These are phyloP conservation scores for Cathartes aura DNA, from an alignment of 2,113 vertebrate species.

Conservation along the genomic window DNA sequence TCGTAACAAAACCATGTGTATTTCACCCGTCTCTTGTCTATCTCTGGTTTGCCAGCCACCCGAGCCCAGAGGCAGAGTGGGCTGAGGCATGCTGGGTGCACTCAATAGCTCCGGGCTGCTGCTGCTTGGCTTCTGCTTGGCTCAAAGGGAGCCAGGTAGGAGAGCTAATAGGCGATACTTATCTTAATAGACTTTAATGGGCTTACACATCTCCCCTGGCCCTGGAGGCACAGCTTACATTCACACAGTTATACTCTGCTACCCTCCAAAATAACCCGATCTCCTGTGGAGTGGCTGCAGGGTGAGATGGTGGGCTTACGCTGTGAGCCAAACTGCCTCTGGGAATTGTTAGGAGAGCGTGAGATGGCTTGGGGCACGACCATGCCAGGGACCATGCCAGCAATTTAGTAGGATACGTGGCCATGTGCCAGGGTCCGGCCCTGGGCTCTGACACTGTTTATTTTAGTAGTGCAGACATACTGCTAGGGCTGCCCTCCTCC, in stretches of 20 bases:
- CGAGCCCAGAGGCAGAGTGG: background rate
- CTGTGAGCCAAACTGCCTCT: background rate
- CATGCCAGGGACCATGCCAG: background rate
- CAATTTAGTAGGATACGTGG: background rate
- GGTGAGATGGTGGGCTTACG: background rate
- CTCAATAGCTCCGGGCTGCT: background rate
- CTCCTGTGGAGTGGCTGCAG: background rate
- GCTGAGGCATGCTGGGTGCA: background rate
- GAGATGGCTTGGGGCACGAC: background rate
- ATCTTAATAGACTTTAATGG: background rate
- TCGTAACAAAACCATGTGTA: background rate
- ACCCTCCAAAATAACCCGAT: accelerated
- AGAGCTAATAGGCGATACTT: background rate
- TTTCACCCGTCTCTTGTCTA: accelerated
- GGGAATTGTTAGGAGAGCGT: background rate
- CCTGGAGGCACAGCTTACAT: background rate
- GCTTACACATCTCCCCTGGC: background rate
- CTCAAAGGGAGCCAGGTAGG: background rate
- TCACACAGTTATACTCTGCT: background rate
- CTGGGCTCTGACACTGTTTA: background rate
- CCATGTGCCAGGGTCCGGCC: background rate
- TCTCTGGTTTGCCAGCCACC: background rate
- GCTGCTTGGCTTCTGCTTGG: background rate
- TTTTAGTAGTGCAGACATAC: background rate
- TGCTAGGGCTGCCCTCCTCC: background rate